These are phyloP conservation scores for Alligator sinensis DNA, from an alignment of 2,113 vertebrate species.

Conservation along the genomic window DNA sequence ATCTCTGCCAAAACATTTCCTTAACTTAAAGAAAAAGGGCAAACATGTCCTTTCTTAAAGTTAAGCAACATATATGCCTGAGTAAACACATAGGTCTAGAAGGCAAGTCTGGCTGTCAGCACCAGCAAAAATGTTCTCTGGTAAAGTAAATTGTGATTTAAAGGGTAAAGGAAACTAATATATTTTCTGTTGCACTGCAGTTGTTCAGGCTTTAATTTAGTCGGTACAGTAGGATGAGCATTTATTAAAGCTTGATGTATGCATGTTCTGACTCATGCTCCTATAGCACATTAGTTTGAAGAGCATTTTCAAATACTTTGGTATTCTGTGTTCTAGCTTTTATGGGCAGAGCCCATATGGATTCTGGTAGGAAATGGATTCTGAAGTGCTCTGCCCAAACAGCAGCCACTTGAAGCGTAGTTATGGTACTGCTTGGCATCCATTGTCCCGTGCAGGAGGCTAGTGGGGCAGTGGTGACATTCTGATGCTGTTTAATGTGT, in stretches of 20 bases:
- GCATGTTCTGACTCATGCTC: background rate
- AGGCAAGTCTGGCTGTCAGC: background rate
- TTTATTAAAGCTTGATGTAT: background rate
- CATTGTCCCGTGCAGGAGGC: background rate
- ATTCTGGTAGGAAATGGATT: background rate
- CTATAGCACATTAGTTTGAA: background rate
- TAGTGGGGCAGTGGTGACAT: accelerated
- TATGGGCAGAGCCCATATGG: background rate
- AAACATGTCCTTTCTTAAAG: background rate
- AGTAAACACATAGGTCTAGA: background rate
- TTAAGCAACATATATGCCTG: background rate
- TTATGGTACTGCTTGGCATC: too few species aligned
- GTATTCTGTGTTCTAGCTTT: background rate
- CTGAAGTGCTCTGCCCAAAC: background rate
- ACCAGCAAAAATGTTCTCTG: background rate
- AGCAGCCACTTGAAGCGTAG: background rate
- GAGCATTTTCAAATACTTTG: background rate
- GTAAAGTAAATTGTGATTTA: background rate
- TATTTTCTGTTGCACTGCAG: background rate
- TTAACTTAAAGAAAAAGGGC: background rate
- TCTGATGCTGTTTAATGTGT: background rate
- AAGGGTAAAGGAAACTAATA: background rate
- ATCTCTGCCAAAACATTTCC: background rate
- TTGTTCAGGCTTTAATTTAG: background rate
- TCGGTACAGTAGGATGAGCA: background rate